Base-by-base conservation (phyloP, 2,888 invertebrate genomes). In the Antheraea yamamai region DNA sequence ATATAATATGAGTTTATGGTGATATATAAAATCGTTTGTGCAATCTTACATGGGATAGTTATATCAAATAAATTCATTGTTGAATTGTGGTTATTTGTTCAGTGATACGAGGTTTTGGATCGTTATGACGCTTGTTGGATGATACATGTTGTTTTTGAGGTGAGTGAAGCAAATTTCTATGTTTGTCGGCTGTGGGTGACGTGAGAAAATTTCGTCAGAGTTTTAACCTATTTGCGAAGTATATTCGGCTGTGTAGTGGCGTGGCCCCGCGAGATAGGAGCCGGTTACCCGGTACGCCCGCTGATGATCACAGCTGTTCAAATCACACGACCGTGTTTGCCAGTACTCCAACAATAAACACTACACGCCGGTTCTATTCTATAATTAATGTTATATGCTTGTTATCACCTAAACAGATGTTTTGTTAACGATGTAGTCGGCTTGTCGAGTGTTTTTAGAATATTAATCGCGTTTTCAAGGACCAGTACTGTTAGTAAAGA, bases 51-150 rank as follows among this genome's bases (percentile, higher is more conserved):
- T 92, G 90, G 88, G 87, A 92, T 91, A 89, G 89, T 88, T 23
- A 87, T 86, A 73, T 58, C 66, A 87, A 92, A 91, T 92, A 91
- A 93, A 92, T 92, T 93, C 91, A 87, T 91, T 92, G 93, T 92
- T 92, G 88, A 92, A 90, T 93, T 92, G 94, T 94, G 94, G 94
- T 93, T 92, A 94, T 92, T 92, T 94, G 92, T 89, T 85, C 91
- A 92, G 94, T 94, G 94, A 88, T 91, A 91, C 87, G 91, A 87
- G 84, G 87, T 87, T 88, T 87, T 89, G 92, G 92, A 90, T 91
- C 90, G 90, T 90, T 88, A 93, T 91, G 90, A 91, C 89, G 91
- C 87, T 87, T 85, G 86, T 94, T 94, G 94, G 94, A 95, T 95
- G 94, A 95, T 94, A 93, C 87, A 87, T 88, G 92, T 88, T 85